phyloP scores from a whole-genome alignment of 2,888 invertebrate genomes.

The Nomada ferruginata region DNA sequence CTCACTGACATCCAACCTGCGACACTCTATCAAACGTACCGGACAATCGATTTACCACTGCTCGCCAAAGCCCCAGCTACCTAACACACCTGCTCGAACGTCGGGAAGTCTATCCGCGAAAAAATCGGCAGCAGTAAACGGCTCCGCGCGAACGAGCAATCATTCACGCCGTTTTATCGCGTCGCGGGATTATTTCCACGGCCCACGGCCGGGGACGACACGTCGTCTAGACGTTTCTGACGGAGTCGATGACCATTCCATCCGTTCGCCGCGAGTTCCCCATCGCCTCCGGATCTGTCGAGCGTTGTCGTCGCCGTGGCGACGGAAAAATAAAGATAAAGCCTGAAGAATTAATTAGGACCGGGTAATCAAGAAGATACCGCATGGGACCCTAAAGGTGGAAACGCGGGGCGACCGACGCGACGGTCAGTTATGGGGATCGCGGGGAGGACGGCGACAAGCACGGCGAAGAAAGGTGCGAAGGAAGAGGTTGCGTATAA shows the following conservation, averaged over 20 bases:
- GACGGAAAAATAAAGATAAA: slow-evolving; percentile 78
- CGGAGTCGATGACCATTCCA: slow-evolving; percentile 70
- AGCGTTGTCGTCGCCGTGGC: slow-evolving; percentile 52
- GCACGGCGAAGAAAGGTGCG: slow-evolving; percentile 78
- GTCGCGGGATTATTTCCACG: slow-evolving; percentile 38
- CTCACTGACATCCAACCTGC: no score
- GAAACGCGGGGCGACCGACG: slow-evolving; percentile 47
- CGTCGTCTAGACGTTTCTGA: slow-evolving; percentile 62
- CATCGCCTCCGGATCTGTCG: slow-evolving; percentile 51
- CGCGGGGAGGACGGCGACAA: slow-evolving; percentile 63
- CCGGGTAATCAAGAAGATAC: slow-evolving; percentile 82
- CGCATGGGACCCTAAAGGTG: slow-evolving; percentile 64
- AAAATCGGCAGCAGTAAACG: slow-evolving; percentile 35
- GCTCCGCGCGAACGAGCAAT: slow-evolving; percentile 29
- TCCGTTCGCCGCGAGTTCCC: slow-evolving; percentile 38
- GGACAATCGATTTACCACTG: not conserved
- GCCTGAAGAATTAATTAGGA: slow-evolving; percentile 83
- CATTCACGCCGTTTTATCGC: slow-evolving; percentile 40
- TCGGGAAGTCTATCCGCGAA: slow-evolving; percentile 1
- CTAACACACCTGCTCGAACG: not conserved
- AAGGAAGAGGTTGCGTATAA: slow-evolving; percentile 79
- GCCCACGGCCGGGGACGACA: slow-evolving; percentile 27
- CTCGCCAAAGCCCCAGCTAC: not conserved
- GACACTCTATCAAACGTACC: not conserved
- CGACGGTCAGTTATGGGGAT: slow-evolving; percentile 55